Percentiles rank a stretch among this genome's conserved stretches.
Conservation (phyloP, 2,888 invertebrate species). For the Carcina quercana region DNA sequence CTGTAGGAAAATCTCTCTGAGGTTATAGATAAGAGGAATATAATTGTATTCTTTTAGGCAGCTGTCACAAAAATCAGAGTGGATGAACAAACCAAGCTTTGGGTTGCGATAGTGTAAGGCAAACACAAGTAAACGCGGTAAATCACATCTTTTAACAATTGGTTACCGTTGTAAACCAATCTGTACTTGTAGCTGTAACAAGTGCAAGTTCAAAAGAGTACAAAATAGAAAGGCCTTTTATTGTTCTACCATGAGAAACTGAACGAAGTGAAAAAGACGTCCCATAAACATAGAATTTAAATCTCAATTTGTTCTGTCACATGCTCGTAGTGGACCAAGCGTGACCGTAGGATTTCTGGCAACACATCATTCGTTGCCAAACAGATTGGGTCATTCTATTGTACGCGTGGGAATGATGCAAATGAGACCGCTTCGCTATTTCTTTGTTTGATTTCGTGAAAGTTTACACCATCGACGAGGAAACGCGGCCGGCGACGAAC, state of each 20-base stretch:
- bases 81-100: too few species aligned
- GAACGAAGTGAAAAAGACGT: conserved; percentile 33
- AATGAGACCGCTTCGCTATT: conserved; percentile 69
- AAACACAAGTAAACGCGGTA: too few species aligned
- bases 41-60: too few species aligned
- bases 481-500: conserved; percentile 55
- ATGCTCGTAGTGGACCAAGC: conserved; percentile 27
- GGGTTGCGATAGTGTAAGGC: too few species aligned
- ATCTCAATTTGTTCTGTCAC: conserved; percentile 41
- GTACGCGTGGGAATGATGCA: conserved; percentile 73
- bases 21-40: too few species aligned
- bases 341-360: conserved; percentile 64
- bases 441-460: conserved; percentile 75
- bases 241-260: conserved; percentile 32
- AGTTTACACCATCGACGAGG: conserved; percentile 73
- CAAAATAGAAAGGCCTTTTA: conserved; percentile 1
- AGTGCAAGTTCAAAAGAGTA: too few species aligned
- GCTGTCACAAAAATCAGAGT: too few species aligned
- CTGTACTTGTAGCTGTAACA: too few species aligned
- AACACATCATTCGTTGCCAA: conserved; percentile 68
- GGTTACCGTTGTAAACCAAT: too few species aligned
- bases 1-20: too few species aligned
- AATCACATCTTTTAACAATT: too few species aligned
- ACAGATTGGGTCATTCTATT: conserved; percentile 71
- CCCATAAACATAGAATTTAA: conserved; percentile 31